Conservation (phyloP, 2,113 vertebrate genomes). For the Arothron firmamentum region DNA sequence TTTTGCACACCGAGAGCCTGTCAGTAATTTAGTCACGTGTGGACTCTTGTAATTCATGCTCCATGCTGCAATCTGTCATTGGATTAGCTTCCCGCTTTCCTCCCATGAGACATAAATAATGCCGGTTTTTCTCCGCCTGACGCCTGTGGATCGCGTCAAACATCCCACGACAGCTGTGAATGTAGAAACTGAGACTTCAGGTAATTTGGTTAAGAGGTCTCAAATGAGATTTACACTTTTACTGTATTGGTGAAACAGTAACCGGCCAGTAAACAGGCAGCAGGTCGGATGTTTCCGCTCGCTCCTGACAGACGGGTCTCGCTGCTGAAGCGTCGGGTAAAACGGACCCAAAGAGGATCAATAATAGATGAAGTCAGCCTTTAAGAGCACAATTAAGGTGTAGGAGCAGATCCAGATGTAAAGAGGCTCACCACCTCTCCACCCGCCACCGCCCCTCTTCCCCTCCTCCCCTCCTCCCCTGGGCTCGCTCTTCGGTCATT, state of each 20-base stretch:
- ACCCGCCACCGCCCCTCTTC: constrained; percentile 7
- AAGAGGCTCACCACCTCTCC: neutral
- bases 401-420: neutral
- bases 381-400: neutral
- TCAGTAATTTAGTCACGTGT: neutral
- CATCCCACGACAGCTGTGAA: too few species aligned
- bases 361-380: neutral
- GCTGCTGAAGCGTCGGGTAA: neutral
- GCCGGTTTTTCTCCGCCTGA: too few species aligned
- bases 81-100: too few species aligned
- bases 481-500: neutral
- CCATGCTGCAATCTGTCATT: too few species aligned
- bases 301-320: too few species aligned
- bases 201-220: too few species aligned
- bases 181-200: too few species aligned
- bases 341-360: neutral
- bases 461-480: constrained; percentile 6
- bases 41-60: neutral
- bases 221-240: too few species aligned
- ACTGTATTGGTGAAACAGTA: too few species aligned
- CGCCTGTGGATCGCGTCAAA: too few species aligned
- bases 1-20: neutral
- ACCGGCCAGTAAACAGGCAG: too few species aligned
- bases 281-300: neutral
- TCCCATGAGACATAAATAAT: too few species aligned